Base-by-base conservation (phyloP, 2,797 vertebrate species). In the Chaetophractus vellerosus region DNA sequence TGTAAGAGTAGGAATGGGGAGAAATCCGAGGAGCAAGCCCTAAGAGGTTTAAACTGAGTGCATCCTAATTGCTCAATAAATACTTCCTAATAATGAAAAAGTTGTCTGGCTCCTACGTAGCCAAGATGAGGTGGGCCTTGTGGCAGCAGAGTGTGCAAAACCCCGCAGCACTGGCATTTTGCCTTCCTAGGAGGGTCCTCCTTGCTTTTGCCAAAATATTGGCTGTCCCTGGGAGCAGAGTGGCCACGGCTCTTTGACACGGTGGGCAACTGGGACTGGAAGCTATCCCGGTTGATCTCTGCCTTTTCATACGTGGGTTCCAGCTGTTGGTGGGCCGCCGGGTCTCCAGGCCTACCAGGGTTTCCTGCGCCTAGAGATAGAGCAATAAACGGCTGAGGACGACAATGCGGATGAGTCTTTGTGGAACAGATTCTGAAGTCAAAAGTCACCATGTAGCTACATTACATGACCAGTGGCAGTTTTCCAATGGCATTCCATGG, bases 401-500 rank as follows among this genome's bases (percentile, higher is more conserved):
- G 64, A 45, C 28, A 33, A 57, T 24, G 59, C 16, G 41, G 52
- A 52, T 14, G 36, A 69, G 26, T 33, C 24, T 10, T 0, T 4
- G 28, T 18, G 50, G 72, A 87, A 64, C 59, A 31, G 50, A n/a
- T n/a, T 15, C 33, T 75, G 72, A 84, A 55, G 68, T 85, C 82
- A 74, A 76, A 92, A 69, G 91, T 64, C 72, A 94, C 69, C 23
- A 55, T 0, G 11, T 6, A 72, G 69, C 59, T 31, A 72, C 82
- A 88, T 68, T 81, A 72, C 86, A 48, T 68, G 91, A 90, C 61
- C 75, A 38, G 74, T 82, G 95, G 78, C 79, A 86, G 79, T 61
- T 72, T 63, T 72, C 83, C 88, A 85, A 45, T 24, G 68, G 28
- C 55, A 19, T 68, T 74, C 69, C 59, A 2, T 9, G 61, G 31